Evolutionary conservation across 2,888 invertebrate genomes (phyloP), one percentile per base, ranked within the genome.

Genomic region (Liodrosophila aerea): DNA sequence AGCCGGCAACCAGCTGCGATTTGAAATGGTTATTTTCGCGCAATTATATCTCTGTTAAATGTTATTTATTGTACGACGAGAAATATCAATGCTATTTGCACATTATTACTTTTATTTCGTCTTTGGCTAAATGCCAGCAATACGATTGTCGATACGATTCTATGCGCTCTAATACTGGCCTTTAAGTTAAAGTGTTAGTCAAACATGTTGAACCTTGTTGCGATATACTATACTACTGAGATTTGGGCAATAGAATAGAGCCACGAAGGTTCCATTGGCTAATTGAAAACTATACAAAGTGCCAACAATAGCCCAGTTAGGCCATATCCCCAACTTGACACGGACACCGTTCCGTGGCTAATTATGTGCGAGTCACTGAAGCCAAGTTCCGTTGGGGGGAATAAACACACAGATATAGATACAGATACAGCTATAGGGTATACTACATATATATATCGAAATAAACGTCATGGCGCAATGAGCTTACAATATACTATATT

Each of bases 321-420:
- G 11, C 31, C 36, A 29, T 7, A 31, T 16, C 7, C 39, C 49
- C 31, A 22, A 64, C 56, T 56, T 43, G 51, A 58, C 54, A 43
- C 47, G 62, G 68, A 63, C 46, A 67, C 62, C 51, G 63, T 56
- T 67, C 44, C 64, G 47, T 71, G 63, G 71, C 66, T 62, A 62
- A 70, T 74, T 71, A 67, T 75, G 71, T 49, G 59, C 68, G 67
- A 74, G 50, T 62, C 69, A 69, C 69, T 64, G 73, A 76, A 73
- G 74, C 74, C 60, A 52, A 75, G 65, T 62, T 75, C 76, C 74
- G 69, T 69, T 72, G 60, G 39, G 57, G 65, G 44, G 18, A 16
- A 41, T 12, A 53, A 43, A 46, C n/a, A 36, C 39, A 49, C 15
- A 53, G 29, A 29, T 12, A 46, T 34, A 33, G 33, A 34, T 44